Evolutionary conservation across 2,113 vertebrate species (phyloP).

Genomic region (Prochilodus magdalenae): DNA sequence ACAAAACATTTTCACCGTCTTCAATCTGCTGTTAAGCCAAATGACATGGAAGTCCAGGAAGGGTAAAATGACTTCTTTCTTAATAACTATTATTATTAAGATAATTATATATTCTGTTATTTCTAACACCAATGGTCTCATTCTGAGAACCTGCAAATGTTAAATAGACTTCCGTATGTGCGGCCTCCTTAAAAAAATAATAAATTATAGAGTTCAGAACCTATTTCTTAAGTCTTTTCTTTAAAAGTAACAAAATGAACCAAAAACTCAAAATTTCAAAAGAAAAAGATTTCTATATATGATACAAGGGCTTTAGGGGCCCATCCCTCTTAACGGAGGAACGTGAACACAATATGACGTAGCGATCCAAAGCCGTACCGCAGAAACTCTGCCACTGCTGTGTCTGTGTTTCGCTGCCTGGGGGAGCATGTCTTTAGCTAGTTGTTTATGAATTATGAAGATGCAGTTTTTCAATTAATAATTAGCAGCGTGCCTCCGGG

Average conservation of each 20-base stretch:
- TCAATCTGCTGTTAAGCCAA: slow-evolving; percentile 79
- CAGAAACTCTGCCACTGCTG: slow-evolving; percentile 79
- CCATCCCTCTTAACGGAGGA: slow-evolving; percentile 83
- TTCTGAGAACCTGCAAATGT: slow-evolving; percentile 96
- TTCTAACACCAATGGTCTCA: slow-evolving; percentile 72
- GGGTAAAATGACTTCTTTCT: slow-evolving; percentile 66
- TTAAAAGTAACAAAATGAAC: slow-evolving; percentile 91
- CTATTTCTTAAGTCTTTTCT: slow-evolving; percentile 87
- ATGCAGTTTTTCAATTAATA: slow-evolving; percentile 68
- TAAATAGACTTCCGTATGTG: slow-evolving; percentile 96
- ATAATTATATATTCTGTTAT: slow-evolving; percentile 82
- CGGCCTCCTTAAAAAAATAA: slow-evolving; percentile 96
- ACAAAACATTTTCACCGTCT: slow-evolving; percentile 74
- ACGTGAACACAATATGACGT: slow-evolving; percentile 76
- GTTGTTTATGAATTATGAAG: slow-evolving; percentile 64
- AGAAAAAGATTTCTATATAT: slow-evolving; percentile 92
- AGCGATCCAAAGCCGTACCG: slow-evolving; percentile 80
- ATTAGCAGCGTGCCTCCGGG: slow-evolving; percentile 83
- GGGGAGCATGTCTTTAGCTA: slow-evolving; percentile 68
- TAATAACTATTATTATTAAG: slow-evolving; percentile 80
- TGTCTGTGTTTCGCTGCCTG: slow-evolving; percentile 73
- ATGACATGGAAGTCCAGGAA: slow-evolving; percentile 74
- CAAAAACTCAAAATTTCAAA: slow-evolving; percentile 89
- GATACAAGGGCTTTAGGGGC: slow-evolving; percentile 90
- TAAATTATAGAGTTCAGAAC: slow-evolving; percentile 96